phyloP scores from a whole-genome alignment of 2,797 vertebrate genomes.

The Epinephelus malabaricus region DNA sequence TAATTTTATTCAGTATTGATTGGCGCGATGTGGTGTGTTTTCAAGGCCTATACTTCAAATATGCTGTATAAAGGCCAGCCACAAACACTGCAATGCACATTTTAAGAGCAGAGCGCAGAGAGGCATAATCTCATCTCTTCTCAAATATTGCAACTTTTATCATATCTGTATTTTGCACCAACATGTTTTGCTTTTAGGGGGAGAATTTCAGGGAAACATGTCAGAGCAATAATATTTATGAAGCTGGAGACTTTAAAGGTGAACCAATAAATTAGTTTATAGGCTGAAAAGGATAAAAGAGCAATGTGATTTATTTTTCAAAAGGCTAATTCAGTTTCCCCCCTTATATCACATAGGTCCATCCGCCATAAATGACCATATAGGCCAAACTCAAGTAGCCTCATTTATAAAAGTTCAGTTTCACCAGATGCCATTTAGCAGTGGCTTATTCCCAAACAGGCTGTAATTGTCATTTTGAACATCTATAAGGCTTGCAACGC shows the following conservation, averaged over 20 bases:
- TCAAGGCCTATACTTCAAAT: constrained; percentile 77
- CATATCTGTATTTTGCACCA: background rate
- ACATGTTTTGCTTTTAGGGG: background rate
- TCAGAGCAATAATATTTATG: constrained; percentile 34
- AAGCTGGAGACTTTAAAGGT: constrained; percentile 37
- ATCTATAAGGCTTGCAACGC: constrained; percentile 65
- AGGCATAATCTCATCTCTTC: constrained; percentile 17
- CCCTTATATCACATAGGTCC: constrained; percentile 7
- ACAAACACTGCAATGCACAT: constrained; percentile 56
- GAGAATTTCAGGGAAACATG: background rate
- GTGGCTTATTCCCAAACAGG: constrained; percentile 59
- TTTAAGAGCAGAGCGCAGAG: constrained; percentile 19
- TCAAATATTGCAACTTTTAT: constrained; percentile 21
- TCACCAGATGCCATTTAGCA: constrained; percentile 69
- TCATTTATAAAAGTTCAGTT: constrained; percentile 74
- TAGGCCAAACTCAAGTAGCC: constrained; percentile 43
- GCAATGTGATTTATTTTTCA: constrained; percentile 49
- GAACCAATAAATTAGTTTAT: constrained; percentile 47
- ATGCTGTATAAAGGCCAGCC: constrained; percentile 66
- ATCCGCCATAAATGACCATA: constrained; percentile 27
- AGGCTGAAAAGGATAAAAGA: constrained; percentile 49
- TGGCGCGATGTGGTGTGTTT: constrained; percentile 69
- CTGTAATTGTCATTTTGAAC: constrained; percentile 76
- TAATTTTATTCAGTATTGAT: constrained; percentile 85
- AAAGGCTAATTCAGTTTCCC: constrained; percentile 75